A percentile compares a stretch with the other conserved stretches of the same genome.
Evolutionary conservation across 2,888 invertebrate genomes (phyloP).

Genomic region (Torymus texanus): DNA sequence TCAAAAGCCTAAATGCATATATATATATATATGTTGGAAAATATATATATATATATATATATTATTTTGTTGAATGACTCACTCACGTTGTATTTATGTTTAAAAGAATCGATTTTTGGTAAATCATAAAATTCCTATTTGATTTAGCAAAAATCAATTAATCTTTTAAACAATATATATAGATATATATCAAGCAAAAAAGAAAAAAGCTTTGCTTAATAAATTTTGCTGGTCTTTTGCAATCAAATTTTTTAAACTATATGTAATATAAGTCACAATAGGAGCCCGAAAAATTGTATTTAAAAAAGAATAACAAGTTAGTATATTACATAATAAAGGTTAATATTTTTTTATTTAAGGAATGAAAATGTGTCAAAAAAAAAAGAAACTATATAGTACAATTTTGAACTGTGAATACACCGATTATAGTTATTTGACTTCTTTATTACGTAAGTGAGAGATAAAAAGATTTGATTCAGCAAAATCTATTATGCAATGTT

Average conservation of each 20-base stretch:
- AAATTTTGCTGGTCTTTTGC: conserved; percentile 1
- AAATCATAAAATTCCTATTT: background rate
- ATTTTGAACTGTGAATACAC: too few relatives aligned
- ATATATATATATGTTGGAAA: conserved; percentile 36
- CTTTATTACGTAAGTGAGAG: too few relatives aligned
- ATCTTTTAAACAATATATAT: conserved; percentile 42
- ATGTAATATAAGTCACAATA: too few relatives aligned
- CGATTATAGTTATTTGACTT: too few relatives aligned
- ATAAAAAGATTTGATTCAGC: too few relatives aligned
- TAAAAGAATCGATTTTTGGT: conserved; percentile 42
- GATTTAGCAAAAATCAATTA: conserved; percentile 21
- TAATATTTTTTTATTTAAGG: too few relatives aligned
- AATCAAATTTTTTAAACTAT: too few relatives aligned
- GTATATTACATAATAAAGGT: too few relatives aligned
- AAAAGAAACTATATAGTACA: too few relatives aligned
- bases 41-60: conserved; percentile 33
- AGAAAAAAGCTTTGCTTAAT: conserved; percentile 34
- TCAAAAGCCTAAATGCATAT: conserved; percentile 44
- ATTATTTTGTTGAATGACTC: conserved; percentile 51
- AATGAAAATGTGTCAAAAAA: too few relatives aligned
- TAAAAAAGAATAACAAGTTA: too few relatives aligned
- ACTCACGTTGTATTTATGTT: conserved; percentile 51
- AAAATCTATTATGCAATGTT: conserved; percentile 42
- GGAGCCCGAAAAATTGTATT: too few relatives aligned
- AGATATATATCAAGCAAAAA: conserved; percentile 19